Conservation (phyloP, 2,113 vertebrate genomes). For the Laticauda colubrina region DNA sequence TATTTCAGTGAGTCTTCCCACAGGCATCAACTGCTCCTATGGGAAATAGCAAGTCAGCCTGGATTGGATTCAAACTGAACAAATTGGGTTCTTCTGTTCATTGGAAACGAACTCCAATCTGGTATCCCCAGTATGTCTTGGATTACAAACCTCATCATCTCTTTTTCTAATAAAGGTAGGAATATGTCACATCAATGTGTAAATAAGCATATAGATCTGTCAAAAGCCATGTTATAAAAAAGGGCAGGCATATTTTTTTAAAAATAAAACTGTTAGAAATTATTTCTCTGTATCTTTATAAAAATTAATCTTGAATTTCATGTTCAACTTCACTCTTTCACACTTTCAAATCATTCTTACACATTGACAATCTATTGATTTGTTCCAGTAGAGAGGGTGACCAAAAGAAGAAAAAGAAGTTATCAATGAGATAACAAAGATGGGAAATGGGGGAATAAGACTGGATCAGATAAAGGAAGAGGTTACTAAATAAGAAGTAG, state of each 20-base stretch:
- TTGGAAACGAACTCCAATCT: neutral
- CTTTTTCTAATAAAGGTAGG: neutral
- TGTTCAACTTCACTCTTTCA: neutral
- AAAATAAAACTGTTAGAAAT: neutral
- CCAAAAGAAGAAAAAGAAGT: neutral
- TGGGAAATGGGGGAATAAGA: neutral
- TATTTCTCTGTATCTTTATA: neutral
- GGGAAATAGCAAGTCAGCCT: neutral
- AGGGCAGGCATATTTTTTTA: neutral
- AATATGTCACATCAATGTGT: neutral
- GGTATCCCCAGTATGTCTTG: neutral
- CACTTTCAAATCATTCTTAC: neutral
- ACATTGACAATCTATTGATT: neutral
- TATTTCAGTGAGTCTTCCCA: neutral
- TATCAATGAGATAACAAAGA: neutral
- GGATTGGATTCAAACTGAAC: neutral
- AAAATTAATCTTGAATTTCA: neutral
- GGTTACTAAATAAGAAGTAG: neutral
- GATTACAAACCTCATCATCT: neutral
- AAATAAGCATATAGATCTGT: neutral
- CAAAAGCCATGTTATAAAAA: neutral
- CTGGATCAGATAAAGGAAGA: neutral
- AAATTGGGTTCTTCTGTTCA: neutral
- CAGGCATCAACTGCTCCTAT: neutral
- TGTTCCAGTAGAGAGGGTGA: neutral